Evolutionary conservation across 2,888 invertebrate genomes (phyloP).

Genomic region (Liopterus haemorrhoidalis): DNA sequence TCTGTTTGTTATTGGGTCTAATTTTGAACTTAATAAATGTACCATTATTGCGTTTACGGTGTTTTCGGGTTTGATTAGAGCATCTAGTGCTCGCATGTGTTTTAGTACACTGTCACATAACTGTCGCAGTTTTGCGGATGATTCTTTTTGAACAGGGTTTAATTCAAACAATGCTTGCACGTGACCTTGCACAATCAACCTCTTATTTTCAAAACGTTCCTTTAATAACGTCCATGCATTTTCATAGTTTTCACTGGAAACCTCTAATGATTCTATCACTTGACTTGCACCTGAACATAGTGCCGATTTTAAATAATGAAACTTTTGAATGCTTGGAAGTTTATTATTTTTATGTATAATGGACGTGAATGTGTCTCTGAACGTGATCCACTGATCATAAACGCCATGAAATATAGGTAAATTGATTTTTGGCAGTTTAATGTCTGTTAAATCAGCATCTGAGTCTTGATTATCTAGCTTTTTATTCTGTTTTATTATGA

Average conservation of each 20-base stretch:
- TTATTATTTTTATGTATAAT: neutral
- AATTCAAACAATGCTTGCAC: slow-evolving; percentile 1
- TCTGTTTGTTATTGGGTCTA: neutral
- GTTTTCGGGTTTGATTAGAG: neutral
- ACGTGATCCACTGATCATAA: slow-evolving; percentile 1
- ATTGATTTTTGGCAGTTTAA: slow-evolving; percentile 8
- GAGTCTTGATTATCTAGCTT: too few species aligned
- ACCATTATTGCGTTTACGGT: neutral
- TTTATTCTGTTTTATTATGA: too few species aligned
- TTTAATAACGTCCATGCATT: neutral
- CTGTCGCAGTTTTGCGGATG: neutral
- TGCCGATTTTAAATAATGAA: slow-evolving; percentile 4
- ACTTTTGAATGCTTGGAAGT: slow-evolving; percentile 2
- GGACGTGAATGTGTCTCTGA: neutral
- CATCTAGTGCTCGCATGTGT: slow-evolving; percentile 1
- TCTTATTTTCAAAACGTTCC: neutral
- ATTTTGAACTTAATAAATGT: neutral
- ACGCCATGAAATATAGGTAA: neutral
- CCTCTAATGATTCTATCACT: slow-evolving; percentile 1
- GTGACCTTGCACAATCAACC: neutral
- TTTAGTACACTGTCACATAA: neutral
- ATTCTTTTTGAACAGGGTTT: neutral
- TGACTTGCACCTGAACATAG: neutral
- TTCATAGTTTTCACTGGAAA: neutral
- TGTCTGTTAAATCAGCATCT: too few species aligned